Evolutionary conservation across 2,888 invertebrate genomes (phyloP), one percentile per base, ranked within the genome.

Genomic region (Ceraclea dissimilis): DNA sequence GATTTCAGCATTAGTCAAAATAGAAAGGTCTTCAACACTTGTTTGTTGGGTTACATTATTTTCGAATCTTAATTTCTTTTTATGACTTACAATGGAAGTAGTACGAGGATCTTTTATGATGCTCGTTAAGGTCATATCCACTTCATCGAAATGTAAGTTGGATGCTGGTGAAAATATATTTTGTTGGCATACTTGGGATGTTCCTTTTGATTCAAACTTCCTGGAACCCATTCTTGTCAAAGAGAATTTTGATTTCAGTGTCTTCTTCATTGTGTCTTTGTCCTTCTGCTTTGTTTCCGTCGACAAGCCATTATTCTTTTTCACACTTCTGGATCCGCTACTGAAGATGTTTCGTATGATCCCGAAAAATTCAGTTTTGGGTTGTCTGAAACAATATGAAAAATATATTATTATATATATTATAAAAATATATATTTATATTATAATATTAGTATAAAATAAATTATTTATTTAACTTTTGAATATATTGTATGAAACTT

Each of bases 311-410:
- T 17, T 56, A 10, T 26, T 26, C 10, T 26, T 26, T n/a, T 26
- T 4, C 10, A 26, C n/a, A 39, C 4, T 13, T 39, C 39, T 39
- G 13, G 39, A 48, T 16, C 16, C n/a, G 43, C 33, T 52, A 2
- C 22, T 13, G 33, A 57, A 57, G 22, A 57, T 57, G 20, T 44
- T 53, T 18, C 53, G 19, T 6, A 57, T 44, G 20, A 57, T 20
- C 11, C 57, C 57, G 18, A 53, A 19, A 39, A 57, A 21, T 26
- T 57, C 53, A 5, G 52, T 46, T 51, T 57, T 52, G 16, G 53
- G 21, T 13, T 22, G n/a, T 44, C 57, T 57, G 53, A 13, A 57
- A 57, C 48, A 31, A 22, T n/a, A n/a, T n/a, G 49, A 55, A 4
- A 47, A 31, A 53, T n/a, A 52, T 46, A 39, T 21, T 21, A 21